Base-by-base conservation (phyloP, 2,888 invertebrate species). In the Apamea crenata region DNA sequence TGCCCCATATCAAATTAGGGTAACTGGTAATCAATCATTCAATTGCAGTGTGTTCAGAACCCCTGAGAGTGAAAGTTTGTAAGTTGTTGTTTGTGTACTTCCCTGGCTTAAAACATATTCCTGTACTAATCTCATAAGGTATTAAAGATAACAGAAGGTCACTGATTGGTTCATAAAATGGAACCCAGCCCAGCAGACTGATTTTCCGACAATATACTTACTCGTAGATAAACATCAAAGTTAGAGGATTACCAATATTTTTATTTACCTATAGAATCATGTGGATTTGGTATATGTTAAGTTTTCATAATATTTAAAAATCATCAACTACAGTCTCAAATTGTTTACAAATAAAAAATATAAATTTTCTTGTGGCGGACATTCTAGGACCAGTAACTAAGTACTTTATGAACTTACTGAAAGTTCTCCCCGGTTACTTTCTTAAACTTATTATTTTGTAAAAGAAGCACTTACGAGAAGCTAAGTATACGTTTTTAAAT, bases 1-100 rank as follows among this genome's bases (percentile, higher is more conserved):
- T 71, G 18, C 21, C 63, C 12, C 1, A n/a, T 59, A 56, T 56
- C 78, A 78, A 77, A 68, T 72, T 50, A 50, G 32, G 63, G 63
- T 44, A 50, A 44, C n/a, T n/a, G 67, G 71, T 78, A 72, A 82
- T 82, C 84, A 50, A 82, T 82, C 84, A 82, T 69, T 84, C 69
- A 14, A 69, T 47, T 69, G 84, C 65, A 78, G 16, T 59, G 25
- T 73, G 40, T 72, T 83, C 2, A 29, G 18, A 65, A 78, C 40
- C n/a, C 44, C 36, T 68, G 72, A 65, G 21, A 36, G 78, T 78
- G 79, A 44, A 63, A 78, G 50, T 3, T n/a, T 63, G 1, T 32
- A n/a, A 61, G 16, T 74, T 75, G 25, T 65, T 72, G 14, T 25
- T 29, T 16, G 18, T 61, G 32, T 61, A 47, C 32, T 59, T 47